Conservation (phyloP, 2,797 vertebrate genomes). For the Otus scops region DNA sequence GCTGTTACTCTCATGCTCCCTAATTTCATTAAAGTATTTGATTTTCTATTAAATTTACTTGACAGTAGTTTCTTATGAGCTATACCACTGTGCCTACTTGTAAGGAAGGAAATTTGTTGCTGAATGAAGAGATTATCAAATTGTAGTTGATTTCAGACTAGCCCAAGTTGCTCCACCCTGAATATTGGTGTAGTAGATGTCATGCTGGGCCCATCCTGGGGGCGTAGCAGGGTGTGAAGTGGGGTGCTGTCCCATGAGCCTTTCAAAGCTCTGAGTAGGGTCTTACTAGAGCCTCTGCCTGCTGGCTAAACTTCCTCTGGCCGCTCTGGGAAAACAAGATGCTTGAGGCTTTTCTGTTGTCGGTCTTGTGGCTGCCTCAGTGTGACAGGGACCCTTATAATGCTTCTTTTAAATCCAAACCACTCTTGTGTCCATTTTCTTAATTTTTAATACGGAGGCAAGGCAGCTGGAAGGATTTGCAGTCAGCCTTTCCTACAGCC, state of each 20-base stretch:
- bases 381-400: not conserved
- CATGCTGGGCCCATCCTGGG: not conserved
- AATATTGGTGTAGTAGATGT: accelerated
- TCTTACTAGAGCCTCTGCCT: not conserved
- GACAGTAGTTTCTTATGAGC: constrained; percentile 40
- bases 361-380: not conserved
- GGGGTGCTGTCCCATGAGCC: not conserved
- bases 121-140: not conserved
- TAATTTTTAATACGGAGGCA: no score
- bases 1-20: constrained; percentile 63
- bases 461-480: not conserved
- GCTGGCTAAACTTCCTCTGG: not conserved
- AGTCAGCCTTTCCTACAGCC: not conserved
- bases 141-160: not conserved
- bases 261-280: not conserved
- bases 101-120: not conserved
- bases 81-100: not conserved
- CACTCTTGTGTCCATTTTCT: not conserved
- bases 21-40: constrained; percentile 68
- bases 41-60: constrained; percentile 56
- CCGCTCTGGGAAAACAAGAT: accelerated
- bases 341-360: accelerated
- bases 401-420: not conserved
- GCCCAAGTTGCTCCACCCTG: not conserved
- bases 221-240: not conserved